Percentiles rank a stretch among this genome's conserved stretches.
Conservation (phyloP, 1,140 invertebrate species). For the Procambarus virginalis region DNA sequence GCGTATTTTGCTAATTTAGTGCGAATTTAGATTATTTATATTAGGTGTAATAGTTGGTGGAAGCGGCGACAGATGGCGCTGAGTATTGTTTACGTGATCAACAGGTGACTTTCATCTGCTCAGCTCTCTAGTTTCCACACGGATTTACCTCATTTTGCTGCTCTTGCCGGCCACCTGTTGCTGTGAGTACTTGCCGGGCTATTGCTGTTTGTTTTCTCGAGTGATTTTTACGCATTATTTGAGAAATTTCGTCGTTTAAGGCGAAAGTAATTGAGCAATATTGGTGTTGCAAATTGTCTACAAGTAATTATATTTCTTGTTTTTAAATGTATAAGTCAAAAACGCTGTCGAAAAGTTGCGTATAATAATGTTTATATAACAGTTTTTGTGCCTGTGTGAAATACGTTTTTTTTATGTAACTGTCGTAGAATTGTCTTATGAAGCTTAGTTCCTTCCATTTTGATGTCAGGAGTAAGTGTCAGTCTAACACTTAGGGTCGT, state of each 20-base stretch:
- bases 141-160: background rate
- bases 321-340: too few species aligned
- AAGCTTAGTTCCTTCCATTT: too few species aligned
- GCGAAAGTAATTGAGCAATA: background rate
- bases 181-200: background rate
- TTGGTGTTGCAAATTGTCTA: background rate
- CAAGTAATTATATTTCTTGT: too few species aligned
- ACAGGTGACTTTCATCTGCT: conserved; percentile 4
- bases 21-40: too few species aligned
- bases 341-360: too few species aligned
- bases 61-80: background rate
- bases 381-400: too few species aligned
- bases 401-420: too few species aligned
- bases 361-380: too few species aligned
- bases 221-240: background rate
- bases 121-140: background rate
- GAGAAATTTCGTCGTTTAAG: background rate
- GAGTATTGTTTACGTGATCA: conserved; percentile 12
- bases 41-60: background rate
- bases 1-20: too few species aligned
- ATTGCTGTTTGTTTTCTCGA: background rate
- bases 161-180: background rate
- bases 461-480: too few species aligned
- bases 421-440: too few species aligned
- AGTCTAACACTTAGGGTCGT: too few species aligned